A percentile compares a stretch with the other conserved stretches of the same genome.
These are phyloP conservation scores for Rotaria macrura DNA, from an alignment of 2,888 invertebrate species.

Conservation along the genomic window DNA sequence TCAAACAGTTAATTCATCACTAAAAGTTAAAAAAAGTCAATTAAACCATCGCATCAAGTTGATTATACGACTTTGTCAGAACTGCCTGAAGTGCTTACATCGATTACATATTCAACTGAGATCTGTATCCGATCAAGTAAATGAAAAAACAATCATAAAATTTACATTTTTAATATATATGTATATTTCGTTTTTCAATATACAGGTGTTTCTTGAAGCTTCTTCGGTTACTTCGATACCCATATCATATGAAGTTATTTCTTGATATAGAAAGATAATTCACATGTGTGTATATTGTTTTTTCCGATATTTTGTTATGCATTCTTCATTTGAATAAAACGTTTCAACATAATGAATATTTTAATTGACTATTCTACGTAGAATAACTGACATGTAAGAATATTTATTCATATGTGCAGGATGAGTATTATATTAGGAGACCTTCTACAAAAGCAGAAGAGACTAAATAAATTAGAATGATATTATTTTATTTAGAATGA, in stretches of 20 bases:
- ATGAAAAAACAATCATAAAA: not conserved
- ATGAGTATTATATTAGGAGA: too few relatives aligned
- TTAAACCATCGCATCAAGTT: not conserved
- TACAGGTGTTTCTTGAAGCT: not conserved
- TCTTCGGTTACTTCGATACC: not conserved
- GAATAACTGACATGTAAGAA: too few relatives aligned
- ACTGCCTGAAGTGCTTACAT: not conserved
- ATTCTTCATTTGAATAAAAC: too few relatives aligned
- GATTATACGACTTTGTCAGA: not conserved
- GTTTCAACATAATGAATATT: too few relatives aligned
- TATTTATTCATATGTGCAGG: too few relatives aligned
- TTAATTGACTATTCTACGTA: too few relatives aligned
- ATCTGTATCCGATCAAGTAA: not conserved
- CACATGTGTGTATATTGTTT: too few relatives aligned
- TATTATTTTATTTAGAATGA: too few relatives aligned
- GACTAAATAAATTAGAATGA: too few relatives aligned
- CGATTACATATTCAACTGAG: not conserved
- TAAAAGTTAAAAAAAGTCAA: not conserved
- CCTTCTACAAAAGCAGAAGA: too few relatives aligned
- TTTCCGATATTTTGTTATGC: too few relatives aligned
- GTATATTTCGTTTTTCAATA: not conserved
- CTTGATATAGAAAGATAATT: not conserved
- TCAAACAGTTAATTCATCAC: not conserved
- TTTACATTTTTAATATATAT: not conserved
- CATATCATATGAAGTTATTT: not conserved